Percentiles rank a stretch among this genome's conserved stretches.
Evolutionary conservation across 2,797 vertebrate genomes (phyloP).

Genomic region (Euphonia xanthogaster): DNA sequence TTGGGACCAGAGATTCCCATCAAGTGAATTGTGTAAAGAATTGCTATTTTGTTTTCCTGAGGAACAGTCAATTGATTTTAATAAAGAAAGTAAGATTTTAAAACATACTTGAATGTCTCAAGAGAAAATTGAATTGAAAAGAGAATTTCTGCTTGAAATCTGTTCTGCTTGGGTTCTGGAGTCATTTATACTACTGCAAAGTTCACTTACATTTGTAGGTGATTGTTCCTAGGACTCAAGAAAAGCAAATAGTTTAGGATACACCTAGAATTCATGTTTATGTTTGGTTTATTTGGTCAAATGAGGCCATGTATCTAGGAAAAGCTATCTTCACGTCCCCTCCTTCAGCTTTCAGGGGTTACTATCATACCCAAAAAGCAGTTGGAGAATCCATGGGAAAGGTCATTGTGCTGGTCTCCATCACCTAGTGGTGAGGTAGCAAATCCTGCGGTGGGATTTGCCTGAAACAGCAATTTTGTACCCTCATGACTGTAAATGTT

Average conservation of each 20-base stretch:
- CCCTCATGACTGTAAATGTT: background rate
- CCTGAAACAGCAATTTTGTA: background rate
- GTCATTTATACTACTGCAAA: background rate
- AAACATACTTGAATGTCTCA: background rate
- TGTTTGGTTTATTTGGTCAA: background rate
- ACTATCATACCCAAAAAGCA: background rate
- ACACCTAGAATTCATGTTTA: background rate
- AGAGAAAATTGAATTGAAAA: background rate
- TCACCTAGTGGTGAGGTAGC: accelerated
- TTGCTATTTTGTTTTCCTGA: background rate
- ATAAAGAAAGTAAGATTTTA: background rate
- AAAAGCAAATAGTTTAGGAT: background rate
- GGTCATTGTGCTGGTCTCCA: background rate
- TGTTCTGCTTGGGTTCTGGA: background rate
- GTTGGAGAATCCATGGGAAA: background rate
- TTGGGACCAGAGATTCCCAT: background rate
- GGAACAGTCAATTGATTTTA: background rate
- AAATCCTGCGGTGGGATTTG: background rate
- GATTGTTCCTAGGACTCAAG: background rate
- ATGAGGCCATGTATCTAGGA: background rate
- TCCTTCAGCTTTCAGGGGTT: background rate
- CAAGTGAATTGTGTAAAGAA: background rate
- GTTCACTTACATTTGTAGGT: background rate
- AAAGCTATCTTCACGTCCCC: background rate
- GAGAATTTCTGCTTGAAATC: background rate